Evolutionary conservation across 2,113 vertebrate species (phyloP).

Genomic region (Caloenas nicobarica): DNA sequence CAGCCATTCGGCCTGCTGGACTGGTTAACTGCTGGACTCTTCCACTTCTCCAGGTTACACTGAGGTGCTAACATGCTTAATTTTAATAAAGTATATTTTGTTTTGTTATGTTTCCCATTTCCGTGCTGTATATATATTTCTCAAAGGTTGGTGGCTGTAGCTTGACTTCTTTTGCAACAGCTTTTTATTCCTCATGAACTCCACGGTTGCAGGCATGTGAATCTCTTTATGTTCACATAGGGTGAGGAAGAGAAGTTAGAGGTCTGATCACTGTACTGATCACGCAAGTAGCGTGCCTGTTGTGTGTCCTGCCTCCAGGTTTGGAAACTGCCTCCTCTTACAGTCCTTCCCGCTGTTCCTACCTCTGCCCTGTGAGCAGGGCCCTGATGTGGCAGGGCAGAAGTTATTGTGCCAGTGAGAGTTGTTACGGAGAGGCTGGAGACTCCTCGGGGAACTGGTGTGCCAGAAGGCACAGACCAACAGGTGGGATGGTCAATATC

Average conservation of each 20-base stretch:
- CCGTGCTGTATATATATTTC: not conserved
- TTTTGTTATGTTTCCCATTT: constrained; percentile 47
- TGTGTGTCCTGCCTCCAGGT: not conserved
- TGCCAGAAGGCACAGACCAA: not conserved
- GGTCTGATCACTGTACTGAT: not conserved
- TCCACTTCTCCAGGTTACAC: constrained; percentile 67
- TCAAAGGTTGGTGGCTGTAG: not conserved
- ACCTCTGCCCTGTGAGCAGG: too few relatives aligned
- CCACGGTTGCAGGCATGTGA: accelerated
- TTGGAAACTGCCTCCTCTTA: not conserved
- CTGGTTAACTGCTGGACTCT: constrained; percentile 71
- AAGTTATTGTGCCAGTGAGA: not conserved
- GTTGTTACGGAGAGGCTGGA: not conserved
- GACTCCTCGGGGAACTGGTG: not conserved
- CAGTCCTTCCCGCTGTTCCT: not conserved
- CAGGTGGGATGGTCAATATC: not conserved
- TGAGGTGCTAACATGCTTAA: constrained; percentile 76
- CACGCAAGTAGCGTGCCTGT: not conserved
- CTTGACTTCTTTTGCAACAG: not conserved
- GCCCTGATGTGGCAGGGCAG: not conserved
- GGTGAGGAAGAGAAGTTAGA: not conserved
- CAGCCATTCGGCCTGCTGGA: constrained; percentile 58
- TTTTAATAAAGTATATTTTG: constrained; percentile 77
- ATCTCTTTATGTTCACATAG: accelerated
- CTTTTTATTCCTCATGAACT: not conserved